phyloP scores from a whole-genome alignment of 2,113 vertebrate species.

The Axis porcinus region DNA sequence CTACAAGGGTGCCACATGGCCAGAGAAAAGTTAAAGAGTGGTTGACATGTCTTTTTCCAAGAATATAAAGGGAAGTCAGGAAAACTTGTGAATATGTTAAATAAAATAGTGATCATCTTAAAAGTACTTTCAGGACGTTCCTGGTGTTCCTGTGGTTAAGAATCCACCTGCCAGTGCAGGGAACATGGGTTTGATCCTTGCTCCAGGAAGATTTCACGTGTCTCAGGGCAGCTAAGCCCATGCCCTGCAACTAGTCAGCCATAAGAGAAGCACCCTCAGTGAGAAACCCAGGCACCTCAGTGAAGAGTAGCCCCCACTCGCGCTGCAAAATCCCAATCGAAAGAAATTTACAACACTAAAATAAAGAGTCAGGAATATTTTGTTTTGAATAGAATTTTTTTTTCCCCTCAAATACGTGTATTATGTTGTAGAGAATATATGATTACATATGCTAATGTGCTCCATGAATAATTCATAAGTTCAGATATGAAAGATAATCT shows the following conservation, averaged over 20 bases:
- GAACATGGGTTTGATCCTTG: neutral
- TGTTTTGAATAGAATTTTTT: neutral
- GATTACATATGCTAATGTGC: neutral
- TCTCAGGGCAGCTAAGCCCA: neutral
- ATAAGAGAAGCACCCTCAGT: neutral
- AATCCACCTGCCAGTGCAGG: neutral
- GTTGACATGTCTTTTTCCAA: neutral
- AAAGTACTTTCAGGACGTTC: neutral
- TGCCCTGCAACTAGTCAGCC: neutral
- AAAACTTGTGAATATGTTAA: neutral
- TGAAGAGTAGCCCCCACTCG: neutral
- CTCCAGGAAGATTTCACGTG: neutral
- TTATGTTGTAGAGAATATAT: neutral
- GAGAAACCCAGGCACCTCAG: neutral
- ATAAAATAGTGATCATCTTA: neutral
- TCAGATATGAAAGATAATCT: neutral
- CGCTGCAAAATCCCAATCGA: neutral
- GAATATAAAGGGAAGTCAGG: neutral
- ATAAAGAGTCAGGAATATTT: neutral
- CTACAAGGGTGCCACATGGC: neutral
- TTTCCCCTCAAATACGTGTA: neutral
- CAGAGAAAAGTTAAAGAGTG: neutral
- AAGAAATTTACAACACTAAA: neutral
- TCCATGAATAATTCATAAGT: neutral
- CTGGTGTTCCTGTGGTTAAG: neutral